Percentiles rank a stretch among this genome's conserved stretches.
phyloP scores from a whole-genome alignment of 30 jellyfish, hydroid and myxozoan species.

The Rhopilema esculentum region DNA sequence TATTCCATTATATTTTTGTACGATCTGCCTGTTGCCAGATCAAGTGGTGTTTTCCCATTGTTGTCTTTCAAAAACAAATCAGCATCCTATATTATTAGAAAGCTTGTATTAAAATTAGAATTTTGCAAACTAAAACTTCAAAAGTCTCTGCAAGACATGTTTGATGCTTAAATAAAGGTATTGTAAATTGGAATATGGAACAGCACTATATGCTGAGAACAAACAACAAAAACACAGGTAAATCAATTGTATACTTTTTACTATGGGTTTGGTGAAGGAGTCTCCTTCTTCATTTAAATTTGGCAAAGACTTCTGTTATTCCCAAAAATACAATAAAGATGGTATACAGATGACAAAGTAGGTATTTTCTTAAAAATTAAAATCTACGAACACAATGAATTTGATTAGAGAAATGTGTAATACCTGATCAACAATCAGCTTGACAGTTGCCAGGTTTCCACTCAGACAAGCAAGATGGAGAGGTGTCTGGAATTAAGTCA shows the following conservation, averaged over 20 bases:
- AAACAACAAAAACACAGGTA: too few species aligned
- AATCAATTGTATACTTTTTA: too few species aligned
- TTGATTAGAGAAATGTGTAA: neutral
- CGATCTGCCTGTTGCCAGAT: conserved; percentile 94
- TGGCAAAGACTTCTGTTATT: too few species aligned
- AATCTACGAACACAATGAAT: neutral
- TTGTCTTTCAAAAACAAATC: conserved; percentile 83
- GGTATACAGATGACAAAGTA: too few species aligned
- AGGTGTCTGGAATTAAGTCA: conserved; percentile 79
- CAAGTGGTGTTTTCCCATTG: conserved; percentile 93
- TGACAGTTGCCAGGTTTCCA: conserved; percentile 93
- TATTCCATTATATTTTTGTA: conserved; percentile 71
- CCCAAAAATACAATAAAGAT: too few species aligned
- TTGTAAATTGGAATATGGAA: too few species aligned
- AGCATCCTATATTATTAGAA: conserved; percentile 56
- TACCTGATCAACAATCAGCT: conserved; percentile 86
- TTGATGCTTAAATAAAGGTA: too few species aligned
- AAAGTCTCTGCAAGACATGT: too few species aligned
- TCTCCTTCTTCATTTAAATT: too few species aligned
- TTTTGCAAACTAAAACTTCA: neutral
- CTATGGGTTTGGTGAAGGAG: too few species aligned
- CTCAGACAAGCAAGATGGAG: conserved; percentile 97
- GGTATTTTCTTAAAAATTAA: too few species aligned
- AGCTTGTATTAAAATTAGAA: neutral
- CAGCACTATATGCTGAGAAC: too few species aligned